A percentile compares a stretch with the other conserved stretches of the same genome.
phyloP scores from a whole-genome alignment of 2,888 invertebrate species.

The Lamproptera curius region DNA sequence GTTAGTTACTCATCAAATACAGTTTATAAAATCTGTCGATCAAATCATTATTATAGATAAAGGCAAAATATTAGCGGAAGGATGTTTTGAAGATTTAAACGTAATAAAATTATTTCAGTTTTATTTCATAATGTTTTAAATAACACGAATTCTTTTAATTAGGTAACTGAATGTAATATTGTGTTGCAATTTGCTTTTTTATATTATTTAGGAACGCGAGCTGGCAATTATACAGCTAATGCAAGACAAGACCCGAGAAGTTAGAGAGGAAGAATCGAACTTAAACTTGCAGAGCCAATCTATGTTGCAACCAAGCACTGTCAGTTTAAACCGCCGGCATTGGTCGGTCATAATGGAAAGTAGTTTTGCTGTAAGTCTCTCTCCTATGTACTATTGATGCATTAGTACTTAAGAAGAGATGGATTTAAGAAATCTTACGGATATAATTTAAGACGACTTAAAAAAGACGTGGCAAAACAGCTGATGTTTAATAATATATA shows the following conservation, averaged over 20 bases:
- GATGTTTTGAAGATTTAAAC: constrained; percentile 53
- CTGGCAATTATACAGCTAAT: constrained; percentile 57
- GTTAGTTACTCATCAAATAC: constrained; percentile 90
- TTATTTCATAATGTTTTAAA: too few species aligned
- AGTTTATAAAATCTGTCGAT: constrained; percentile 84
- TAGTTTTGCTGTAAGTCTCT: constrained; percentile 41
- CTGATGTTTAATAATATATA: neutral
- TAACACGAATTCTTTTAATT: too few species aligned
- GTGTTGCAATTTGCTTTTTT: neutral
- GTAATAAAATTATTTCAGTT: constrained; percentile 36
- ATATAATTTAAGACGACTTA: too few species aligned
- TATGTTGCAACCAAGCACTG: constrained; percentile 38
- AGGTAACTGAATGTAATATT: too few species aligned
- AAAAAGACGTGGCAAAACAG: too few species aligned
- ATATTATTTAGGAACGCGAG: constrained; percentile 43
- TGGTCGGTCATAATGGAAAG: constrained; percentile 49
- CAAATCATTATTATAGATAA: constrained; percentile 70
- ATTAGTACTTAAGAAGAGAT: neutral
- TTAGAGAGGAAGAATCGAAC: constrained; percentile 45
- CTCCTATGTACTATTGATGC: neutral
- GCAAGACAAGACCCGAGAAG: constrained; percentile 54
- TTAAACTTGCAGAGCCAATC: constrained; percentile 35
- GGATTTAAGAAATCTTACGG: too few species aligned
- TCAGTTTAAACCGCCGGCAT: constrained; percentile 47
- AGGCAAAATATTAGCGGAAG: constrained; percentile 54